These are phyloP conservation scores for Pseudomyrmex dendroicus DNA, from an alignment of 1,140 invertebrate genomes.

Conservation along the genomic window DNA sequence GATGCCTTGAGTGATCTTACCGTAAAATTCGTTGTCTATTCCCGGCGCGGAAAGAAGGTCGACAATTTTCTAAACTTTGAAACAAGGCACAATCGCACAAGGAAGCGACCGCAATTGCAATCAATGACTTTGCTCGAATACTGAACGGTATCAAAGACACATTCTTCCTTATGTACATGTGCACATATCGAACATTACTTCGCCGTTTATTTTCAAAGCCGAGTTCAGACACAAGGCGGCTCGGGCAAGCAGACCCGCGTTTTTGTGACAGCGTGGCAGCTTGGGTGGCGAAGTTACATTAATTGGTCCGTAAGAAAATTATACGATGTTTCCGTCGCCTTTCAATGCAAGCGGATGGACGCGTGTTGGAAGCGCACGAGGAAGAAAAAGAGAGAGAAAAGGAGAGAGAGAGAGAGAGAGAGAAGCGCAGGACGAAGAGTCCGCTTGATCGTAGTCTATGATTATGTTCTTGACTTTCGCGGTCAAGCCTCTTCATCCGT, in stretches of 20 bases:
- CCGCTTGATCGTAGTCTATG: conserved; percentile 76
- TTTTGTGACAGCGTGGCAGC: conserved; percentile 53
- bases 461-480: conserved; percentile 81
- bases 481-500: conserved; percentile 78
- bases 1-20: conserved; percentile 33
- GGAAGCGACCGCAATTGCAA: conserved; percentile 29
- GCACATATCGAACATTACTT: background rate
- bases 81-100: background rate
- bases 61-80: conserved; percentile 17
- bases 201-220: conserved; percentile 11
- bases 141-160: conserved; percentile 40
- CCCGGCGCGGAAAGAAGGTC: conserved; percentile 33
- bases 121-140: background rate
- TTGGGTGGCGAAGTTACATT: conserved; percentile 60
- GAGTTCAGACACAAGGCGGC: background rate
- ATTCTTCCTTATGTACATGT: conserved; percentile 2
- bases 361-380: background rate
- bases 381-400: conserved; percentile 19
- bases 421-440: conserved; percentile 47
- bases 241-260: conserved; percentile 1
- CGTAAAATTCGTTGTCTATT: conserved; percentile 49
- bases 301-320: conserved; percentile 61
- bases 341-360: conserved; percentile 43
- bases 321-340: conserved; percentile 60
- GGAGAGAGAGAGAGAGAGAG: background rate